Percentiles rank a stretch among this genome's conserved stretches.
Conservation (phyloP, 2,797 vertebrate genomes). For the Eulemur albifrons region DNA sequence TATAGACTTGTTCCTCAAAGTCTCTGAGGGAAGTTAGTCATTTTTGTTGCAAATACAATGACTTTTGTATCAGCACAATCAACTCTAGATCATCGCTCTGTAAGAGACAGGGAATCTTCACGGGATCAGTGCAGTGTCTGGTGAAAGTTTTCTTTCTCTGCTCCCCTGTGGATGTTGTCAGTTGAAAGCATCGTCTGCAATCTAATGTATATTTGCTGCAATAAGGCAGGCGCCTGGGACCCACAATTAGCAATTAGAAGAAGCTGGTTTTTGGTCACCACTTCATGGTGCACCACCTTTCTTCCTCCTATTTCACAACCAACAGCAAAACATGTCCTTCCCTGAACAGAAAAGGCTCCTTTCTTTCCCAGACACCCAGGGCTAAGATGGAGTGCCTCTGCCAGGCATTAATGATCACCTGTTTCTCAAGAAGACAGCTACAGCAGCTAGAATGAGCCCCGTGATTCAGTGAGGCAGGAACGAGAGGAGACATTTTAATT, state of each 20-base stretch:
- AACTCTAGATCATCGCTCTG: not conserved
- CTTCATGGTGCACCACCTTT: not conserved
- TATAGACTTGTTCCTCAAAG: not conserved
- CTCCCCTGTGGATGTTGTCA: not conserved
- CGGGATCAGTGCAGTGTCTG: fast-evolving
- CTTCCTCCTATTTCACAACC: not conserved
- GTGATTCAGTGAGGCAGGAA: conserved; percentile 64
- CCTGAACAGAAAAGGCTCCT: not conserved
- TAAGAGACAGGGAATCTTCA: not conserved
- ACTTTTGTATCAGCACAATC: not conserved
- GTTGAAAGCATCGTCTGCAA: not conserved
- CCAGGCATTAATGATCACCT: conserved; percentile 73
- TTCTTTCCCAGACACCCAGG: not conserved
- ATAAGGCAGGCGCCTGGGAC: not conserved
- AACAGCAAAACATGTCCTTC: not conserved
- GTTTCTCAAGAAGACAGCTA: conserved; percentile 75
- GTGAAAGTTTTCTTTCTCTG: not conserved
- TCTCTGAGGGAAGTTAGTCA: not conserved
- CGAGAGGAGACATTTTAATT: not conserved
- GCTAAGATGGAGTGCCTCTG: conserved; percentile 19
- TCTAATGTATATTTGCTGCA: not conserved
- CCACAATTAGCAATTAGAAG: not conserved
- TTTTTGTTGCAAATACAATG: not conserved
- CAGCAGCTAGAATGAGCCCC: conserved; percentile 73
- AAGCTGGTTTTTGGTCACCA: not conserved